Base-by-base conservation (phyloP, 2,113 vertebrate species). In the Siniperca knerii region DNA sequence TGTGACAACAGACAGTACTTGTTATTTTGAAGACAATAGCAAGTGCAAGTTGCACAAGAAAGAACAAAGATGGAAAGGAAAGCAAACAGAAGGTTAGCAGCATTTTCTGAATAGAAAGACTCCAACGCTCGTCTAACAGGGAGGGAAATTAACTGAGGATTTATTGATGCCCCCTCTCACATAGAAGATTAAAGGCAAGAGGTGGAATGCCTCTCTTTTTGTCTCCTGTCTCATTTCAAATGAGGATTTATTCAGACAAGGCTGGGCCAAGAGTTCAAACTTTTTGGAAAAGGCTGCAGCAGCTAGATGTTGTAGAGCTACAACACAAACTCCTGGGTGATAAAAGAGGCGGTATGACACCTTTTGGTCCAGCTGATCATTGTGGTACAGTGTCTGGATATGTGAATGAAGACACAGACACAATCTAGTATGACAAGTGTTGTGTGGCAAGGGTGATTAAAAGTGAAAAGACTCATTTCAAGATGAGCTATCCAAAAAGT, bases 21-120 rank as follows among this genome's bases (percentile, higher is more conserved):
- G 48, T 68, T 82, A 50, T 87, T 74, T 77, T 82, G 85, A 80
- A 76, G 50, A 60, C 80, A 61, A 91, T 77, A 64, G 70, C 82
- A 82, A 88, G 90, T 85, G 85, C 67, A 79, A 29, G 75, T 70
- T 86, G 73, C n/a, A n/a, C n/a, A 61, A 74, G 75, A 73, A 20
- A 54, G 50, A 50, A 77, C 46, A 55, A 77, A 79, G 37, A 61
- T 62, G 35, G 18, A 71, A 62, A 25, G 23, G 1, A 67, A 75
- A 75, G 67, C 20, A 78, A 90, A 71, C 33, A 46, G 42, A 4
- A 82, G 58, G 37, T 29, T 15, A 60, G 33, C 18, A 42, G 61
- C 18, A 20, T 48, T 58, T 75, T 80, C 60, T 62, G 55, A 62
- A 75, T 20, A 12, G 37, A 71, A 50, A 75, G n/a, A n/a, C 29